Base-by-base conservation (phyloP, 2,888 invertebrate species). In the Hypercompe scribonia region DNA sequence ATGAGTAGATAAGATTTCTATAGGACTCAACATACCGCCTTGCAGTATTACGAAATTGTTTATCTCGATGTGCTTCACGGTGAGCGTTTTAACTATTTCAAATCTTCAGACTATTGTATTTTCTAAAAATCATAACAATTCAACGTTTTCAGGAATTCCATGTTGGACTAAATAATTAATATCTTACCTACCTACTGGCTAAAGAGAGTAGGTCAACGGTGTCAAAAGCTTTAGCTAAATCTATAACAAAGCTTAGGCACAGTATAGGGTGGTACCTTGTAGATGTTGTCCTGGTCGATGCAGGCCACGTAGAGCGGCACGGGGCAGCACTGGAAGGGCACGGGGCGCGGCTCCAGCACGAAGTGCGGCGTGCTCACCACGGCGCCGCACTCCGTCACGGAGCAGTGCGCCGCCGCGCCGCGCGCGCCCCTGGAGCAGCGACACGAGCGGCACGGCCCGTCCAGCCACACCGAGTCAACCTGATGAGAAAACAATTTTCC, bases 371-470 rank as follows among this genome's bases (percentile, higher is more conserved):
- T 90, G 80, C 96, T 96, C 1, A 92, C 83, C 0, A 96, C 70
- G 28, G 88, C 79, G 5, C 96, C 90, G 83, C 97, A 97, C 72
- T 96, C 92, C 1, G 92, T 94, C 21, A 91, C 90, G 0, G 92
- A 84, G 89, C 97, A 97, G 65, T 88, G 90, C 0, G 89, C 89
- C 39, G 0, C n/a, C 0, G 88, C 73, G 3, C 87, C 89, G 1
- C 69, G 74, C 0, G 81, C 8, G 0, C 79, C 87, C 2, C 86
- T 83, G 73, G 91, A 91, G 88, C 97, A 98, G 65, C 92, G 91
- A 83, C 98, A 98, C 50, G 94, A 92, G 61, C 96, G 96, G 85
- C 98, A 98, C 34, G 97, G 97, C 0, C 97, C 97, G 88, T 98
- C 97, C 76, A 94, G 88, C 98, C 98, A 98, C 0, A 91, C 95